These are phyloP conservation scores for Oxygymnocypris stewartii DNA, from an alignment of 2,113 vertebrate species.

Conservation along the genomic window DNA sequence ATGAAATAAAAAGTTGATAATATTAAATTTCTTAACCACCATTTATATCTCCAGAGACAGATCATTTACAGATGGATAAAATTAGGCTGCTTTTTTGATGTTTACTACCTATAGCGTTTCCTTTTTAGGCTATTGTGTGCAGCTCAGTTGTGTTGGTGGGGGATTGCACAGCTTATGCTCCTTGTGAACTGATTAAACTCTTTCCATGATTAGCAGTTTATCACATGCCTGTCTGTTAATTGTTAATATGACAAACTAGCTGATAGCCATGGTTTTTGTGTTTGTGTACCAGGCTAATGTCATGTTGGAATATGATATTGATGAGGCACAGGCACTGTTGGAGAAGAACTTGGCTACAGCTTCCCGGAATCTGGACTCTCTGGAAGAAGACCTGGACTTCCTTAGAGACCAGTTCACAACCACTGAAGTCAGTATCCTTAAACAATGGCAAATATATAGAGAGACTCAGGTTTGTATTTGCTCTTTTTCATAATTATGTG, in stretches of 20 bases:
- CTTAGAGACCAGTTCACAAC: constrained; percentile 98
- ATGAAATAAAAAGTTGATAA: not conserved
- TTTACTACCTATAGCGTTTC: not conserved
- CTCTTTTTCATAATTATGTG: not conserved
- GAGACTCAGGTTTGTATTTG: not conserved
- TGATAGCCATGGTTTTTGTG: not conserved
- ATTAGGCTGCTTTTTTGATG: not conserved
- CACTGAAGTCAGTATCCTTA: constrained; percentile 99
- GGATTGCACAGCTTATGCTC: too few relatives aligned
- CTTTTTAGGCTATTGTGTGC: too few relatives aligned
- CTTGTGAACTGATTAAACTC: too few relatives aligned
- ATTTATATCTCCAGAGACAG: not conserved
- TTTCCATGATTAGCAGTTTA: too few relatives aligned
- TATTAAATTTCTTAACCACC: not conserved
- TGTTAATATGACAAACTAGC: too few relatives aligned
- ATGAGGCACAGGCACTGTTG: constrained; percentile 91
- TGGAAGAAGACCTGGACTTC: constrained; percentile 96
- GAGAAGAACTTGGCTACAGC: constrained; percentile 95
- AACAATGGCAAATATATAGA: not conserved
- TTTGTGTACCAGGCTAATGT: constrained; percentile 86
- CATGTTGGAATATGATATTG: constrained; percentile 98
- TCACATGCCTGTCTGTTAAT: not conserved
- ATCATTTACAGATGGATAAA: not conserved
- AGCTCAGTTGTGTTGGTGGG: too few relatives aligned
- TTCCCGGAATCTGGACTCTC: constrained; percentile 89